phyloP scores from a whole-genome alignment of 2,113 vertebrate genomes.

The Halichoerus grypus region DNA sequence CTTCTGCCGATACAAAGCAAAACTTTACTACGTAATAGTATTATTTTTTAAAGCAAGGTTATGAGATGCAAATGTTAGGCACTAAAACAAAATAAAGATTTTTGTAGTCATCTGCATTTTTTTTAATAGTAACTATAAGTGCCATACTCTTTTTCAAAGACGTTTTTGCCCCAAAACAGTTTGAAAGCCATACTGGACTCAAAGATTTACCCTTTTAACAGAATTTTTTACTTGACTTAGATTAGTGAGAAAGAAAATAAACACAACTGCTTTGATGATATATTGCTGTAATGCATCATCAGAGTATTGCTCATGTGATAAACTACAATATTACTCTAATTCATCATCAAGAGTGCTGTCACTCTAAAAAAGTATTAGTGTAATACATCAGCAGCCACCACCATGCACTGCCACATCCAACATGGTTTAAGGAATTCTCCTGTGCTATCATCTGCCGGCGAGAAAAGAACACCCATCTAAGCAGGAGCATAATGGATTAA shows the following conservation, averaged over 20 bases:
- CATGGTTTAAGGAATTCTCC: conserved; percentile 6
- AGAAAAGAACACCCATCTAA: neutral
- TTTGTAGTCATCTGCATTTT: neutral
- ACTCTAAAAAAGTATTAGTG: conserved; percentile 74
- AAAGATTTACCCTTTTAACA: conserved; percentile 42
- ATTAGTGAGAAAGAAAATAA: conserved; percentile 68
- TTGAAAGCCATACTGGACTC: conserved; percentile 15
- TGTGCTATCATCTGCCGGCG: neutral
- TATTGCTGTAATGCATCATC: conserved; percentile 74
- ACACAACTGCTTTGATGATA: conserved; percentile 24
- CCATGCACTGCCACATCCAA: neutral
- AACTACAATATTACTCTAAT: conserved; percentile 76
- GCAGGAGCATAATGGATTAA: neutral
- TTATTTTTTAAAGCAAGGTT: neutral
- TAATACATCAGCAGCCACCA: conserved; percentile 71
- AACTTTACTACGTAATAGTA: neutral
- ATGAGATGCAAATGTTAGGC: neutral
- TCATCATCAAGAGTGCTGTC: conserved; percentile 71
- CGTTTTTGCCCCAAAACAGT: neutral
- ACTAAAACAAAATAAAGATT: neutral
- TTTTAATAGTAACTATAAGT: conserved; percentile 2
- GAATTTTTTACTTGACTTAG: conserved; percentile 46
- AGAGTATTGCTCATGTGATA: conserved; percentile 70
- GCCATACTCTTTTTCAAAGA: neutral
- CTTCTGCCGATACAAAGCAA: neutral